A percentile compares a stretch with the other conserved stretches of the same genome.
Conservation (phyloP, 2,888 invertebrate species). For the Gymnocheta viridis region DNA sequence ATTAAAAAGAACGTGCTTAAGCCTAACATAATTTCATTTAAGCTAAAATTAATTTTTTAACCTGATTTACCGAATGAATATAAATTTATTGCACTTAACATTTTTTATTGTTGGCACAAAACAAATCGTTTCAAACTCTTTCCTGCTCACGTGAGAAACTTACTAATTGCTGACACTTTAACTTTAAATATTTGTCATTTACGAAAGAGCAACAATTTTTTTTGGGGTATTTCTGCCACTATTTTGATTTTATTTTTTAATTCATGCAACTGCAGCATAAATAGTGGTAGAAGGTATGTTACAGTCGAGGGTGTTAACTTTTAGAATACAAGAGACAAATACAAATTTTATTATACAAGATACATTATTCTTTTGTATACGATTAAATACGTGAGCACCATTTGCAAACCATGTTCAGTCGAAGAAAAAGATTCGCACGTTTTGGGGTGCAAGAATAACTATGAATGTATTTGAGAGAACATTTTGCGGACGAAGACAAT, state of each 20-base stretch:
- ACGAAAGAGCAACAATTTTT: not conserved
- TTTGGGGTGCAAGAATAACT: not conserved
- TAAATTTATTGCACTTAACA: conserved; percentile 3
- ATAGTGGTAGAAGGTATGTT: not conserved
- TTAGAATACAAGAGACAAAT: not conserved
- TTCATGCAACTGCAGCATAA: conserved; percentile 37
- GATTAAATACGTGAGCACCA: conserved; percentile 22
- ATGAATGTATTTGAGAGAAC: not conserved
- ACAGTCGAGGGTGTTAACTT: not conserved
- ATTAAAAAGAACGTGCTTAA: not conserved
- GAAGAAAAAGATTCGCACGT: not conserved
- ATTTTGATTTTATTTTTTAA: conserved; percentile 6
- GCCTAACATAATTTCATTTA: conserved; percentile 27
- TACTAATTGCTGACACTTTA: conserved; percentile 64
- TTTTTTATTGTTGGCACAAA: not conserved
- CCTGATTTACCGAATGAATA: conserved; percentile 27
- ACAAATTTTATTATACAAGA: conserved; percentile 21
- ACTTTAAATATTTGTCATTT: conserved; percentile 48
- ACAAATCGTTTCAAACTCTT: conserved; percentile 29
- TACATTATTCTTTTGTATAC: not conserved
- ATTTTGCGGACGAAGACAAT: not conserved
- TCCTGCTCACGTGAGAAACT: conserved; percentile 62
- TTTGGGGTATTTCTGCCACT: not conserved
- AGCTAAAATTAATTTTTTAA: conserved; percentile 22
- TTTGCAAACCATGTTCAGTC: not conserved